These are phyloP conservation scores for Thereva unica DNA, from an alignment of 2,888 invertebrate genomes.

Conservation along the genomic window DNA sequence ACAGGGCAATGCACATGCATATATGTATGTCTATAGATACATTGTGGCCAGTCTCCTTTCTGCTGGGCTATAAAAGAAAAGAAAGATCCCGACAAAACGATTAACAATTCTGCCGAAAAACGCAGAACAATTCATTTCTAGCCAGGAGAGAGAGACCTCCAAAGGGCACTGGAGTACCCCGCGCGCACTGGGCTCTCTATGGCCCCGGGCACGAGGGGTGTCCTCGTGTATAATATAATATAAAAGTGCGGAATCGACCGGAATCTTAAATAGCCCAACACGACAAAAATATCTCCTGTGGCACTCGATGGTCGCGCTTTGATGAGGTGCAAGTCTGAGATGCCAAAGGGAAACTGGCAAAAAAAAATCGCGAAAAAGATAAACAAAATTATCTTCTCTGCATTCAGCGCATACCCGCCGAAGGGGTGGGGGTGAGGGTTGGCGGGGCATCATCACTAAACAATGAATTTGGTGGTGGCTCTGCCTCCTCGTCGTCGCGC, in stretches of 20 bases:
- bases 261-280: slow-evolving; percentile 17
- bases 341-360: slow-evolving; percentile 12
- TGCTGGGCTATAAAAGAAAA: too few relatives aligned
- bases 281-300: background rate
- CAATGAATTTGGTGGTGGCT: slow-evolving; percentile 25
- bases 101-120: slow-evolving; percentile 32
- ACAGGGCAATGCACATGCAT: background rate
- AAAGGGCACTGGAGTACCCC: too few relatives aligned
- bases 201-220: too few relatives aligned
- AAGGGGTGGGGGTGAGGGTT: background rate
- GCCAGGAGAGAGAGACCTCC: background rate
- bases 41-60: background rate
- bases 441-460: background rate
- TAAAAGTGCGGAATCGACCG: background rate
- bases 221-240: too few relatives aligned
- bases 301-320: slow-evolving; percentile 10
- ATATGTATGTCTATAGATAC: background rate
- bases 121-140: slow-evolving; percentile 23
- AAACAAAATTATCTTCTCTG: background rate
- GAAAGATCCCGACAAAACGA: slow-evolving; percentile 21
- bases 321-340: slow-evolving; percentile 29
- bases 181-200: too few relatives aligned
- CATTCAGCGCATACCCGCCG: background rate
- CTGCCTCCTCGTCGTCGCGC: slow-evolving; percentile 11
- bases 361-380: slow-evolving; percentile 16